Base-by-base conservation (phyloP, 2,888 invertebrate genomes). In the Dyspetes luteomarginatus region DNA sequence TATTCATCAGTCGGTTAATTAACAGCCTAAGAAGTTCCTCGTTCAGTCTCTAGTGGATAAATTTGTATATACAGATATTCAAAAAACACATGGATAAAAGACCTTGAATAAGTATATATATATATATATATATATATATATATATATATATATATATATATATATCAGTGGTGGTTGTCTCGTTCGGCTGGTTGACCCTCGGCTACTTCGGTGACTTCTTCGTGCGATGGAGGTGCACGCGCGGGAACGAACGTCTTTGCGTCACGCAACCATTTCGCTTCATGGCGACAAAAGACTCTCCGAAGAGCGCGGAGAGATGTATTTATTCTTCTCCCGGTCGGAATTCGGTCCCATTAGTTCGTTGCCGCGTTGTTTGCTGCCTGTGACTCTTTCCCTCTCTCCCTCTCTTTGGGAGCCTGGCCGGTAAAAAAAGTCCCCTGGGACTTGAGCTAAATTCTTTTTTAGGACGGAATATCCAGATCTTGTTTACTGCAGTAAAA, bases 221-320 rank as follows among this genome's bases (percentile, higher is more conserved):
- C 30, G 48, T 36, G 36, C n/a, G n/a, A n/a, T n/a, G n/a, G n/a
- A 71, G 69, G 79, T 55, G 65, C 67, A 78, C 72, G 79, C 72
- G 75, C 72, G 80, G 73, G 81, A 81, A 62, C 75, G 79, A 81
- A 81, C 79, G 82, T 82, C 82, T 77, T 78, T 62, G 55, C 76
- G 84, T 86, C 86, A 86, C 84, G 86, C 87, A 82, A 86, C 69
- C 83, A 45, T 71, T 62, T 68, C 45, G 62, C 67, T 64, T 52
- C 17, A 36, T 15, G 28, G 43, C 76, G 75, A 79, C 79, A 79
- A 80, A 80, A 78, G 76, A 17, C 50, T 73, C 69, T 52, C 26
- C 4, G n/a, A 4, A 62, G 60, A 45, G 41, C 68, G 26, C 15
- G 30, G 52, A 62, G 28, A 64, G 64, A 60, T 30, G 62, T 78